A percentile compares a stretch with the other conserved stretches of the same genome.
Conservation (phyloP, 2,113 vertebrate genomes). For the Paracanthobrama guichenoti region DNA sequence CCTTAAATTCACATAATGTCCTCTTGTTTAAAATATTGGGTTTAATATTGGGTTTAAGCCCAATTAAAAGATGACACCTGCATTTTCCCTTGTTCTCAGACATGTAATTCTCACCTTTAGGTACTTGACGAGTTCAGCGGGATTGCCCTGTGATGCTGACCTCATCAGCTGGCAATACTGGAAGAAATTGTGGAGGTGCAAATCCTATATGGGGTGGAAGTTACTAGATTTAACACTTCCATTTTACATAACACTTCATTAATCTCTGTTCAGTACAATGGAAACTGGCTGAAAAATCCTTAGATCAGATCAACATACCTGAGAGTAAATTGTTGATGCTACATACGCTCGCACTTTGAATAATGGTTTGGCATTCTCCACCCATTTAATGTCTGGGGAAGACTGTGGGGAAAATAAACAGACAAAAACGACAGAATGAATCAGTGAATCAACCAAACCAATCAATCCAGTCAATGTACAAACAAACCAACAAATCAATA, state of each 20-base stretch:
- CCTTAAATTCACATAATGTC: neutral
- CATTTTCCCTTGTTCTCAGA: neutral
- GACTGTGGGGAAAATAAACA: constrained; percentile 60
- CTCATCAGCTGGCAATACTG: constrained; percentile 89
- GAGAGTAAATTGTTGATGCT: constrained; percentile 91
- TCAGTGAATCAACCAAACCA: neutral
- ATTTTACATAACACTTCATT: neutral
- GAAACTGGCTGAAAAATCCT: neutral
- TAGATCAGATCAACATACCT: constrained; percentile 73
- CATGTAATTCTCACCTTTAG: constrained; percentile 81
- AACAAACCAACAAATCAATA: neutral
- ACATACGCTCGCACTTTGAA: constrained; percentile 88
- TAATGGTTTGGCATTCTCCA: constrained; percentile 90
- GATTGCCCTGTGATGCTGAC: constrained; percentile 79
- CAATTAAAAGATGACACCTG: neutral
- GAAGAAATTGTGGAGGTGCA: constrained; percentile 96
- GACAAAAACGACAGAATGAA: neutral
- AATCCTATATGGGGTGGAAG: constrained; percentile 79
- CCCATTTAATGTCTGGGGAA: constrained; percentile 88
- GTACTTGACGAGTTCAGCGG: constrained; percentile 91
- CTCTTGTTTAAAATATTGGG: no score
- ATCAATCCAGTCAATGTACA: neutral
- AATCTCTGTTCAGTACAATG: neutral
- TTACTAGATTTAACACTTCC: neutral
- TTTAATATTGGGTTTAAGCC: neutral